These are phyloP conservation scores for Atractosteus spatula DNA, from an alignment of 2,113 vertebrate species.

Conservation along the genomic window DNA sequence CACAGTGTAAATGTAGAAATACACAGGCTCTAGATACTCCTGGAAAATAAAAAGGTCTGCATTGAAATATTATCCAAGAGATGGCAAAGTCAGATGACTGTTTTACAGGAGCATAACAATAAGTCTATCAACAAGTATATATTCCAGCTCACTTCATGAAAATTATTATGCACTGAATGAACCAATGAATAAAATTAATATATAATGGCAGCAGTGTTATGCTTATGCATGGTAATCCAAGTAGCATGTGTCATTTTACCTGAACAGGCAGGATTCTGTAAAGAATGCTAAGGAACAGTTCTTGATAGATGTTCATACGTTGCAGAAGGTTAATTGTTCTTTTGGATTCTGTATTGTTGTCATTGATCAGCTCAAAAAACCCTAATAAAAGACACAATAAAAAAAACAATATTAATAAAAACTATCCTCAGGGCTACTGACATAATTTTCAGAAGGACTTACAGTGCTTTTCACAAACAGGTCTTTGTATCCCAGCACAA, in stretches of 20 bases:
- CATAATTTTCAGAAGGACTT: too few relatives aligned
- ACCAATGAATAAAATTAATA: too few relatives aligned
- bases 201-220: too few relatives aligned
- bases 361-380: slow-evolving; percentile 84
- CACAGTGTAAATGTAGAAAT: slow-evolving; percentile 97
- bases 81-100: too few relatives aligned
- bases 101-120: too few relatives aligned
- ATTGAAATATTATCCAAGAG: not conserved
- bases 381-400: slow-evolving; percentile 68
- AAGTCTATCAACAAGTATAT: too few relatives aligned
- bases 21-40: slow-evolving; percentile 89
- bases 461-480: too few relatives aligned
- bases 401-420: not conserved
- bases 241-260: slow-evolving; percentile 59
- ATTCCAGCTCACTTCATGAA: too few relatives aligned
- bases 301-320: slow-evolving; percentile 98
- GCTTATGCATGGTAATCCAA: too few relatives aligned
- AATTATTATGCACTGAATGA: too few relatives aligned
- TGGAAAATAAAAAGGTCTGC: slow-evolving; percentile 50
- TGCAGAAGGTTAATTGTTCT: slow-evolving; percentile 96
- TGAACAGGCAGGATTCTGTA: slow-evolving; percentile 86
- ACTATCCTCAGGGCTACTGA: too few relatives aligned
- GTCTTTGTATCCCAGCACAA: too few relatives aligned
- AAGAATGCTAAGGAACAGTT: slow-evolving; percentile 87
- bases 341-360: slow-evolving; percentile 96